Percentiles rank a stretch among this genome's conserved stretches.
phyloP scores from a whole-genome alignment of 1,140 invertebrate genomes.

The Tetraneura akinire region DNA sequence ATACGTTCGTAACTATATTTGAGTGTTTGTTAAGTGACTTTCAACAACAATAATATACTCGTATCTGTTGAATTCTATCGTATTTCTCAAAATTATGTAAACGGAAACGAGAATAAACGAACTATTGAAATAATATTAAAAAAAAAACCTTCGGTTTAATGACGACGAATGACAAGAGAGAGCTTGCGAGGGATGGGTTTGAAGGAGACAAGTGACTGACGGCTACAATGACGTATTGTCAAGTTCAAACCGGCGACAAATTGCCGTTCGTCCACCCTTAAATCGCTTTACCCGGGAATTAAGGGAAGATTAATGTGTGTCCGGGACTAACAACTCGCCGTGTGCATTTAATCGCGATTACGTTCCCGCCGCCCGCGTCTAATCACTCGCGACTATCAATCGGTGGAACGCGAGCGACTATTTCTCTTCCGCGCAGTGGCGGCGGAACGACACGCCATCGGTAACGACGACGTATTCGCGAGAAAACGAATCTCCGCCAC shows the following conservation, averaged over 20 bases:
- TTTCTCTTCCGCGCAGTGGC: too few relatives aligned
- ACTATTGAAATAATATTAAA: too few relatives aligned
- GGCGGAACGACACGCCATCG: neutral
- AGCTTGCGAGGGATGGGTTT: too few relatives aligned
- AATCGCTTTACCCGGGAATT: slow-evolving; percentile 29
- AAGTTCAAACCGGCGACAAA: slow-evolving; percentile 36
- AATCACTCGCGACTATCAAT: slow-evolving; percentile 43
- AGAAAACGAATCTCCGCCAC: neutral
- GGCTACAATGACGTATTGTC: neutral
- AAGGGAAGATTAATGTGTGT: slow-evolving; percentile 43
- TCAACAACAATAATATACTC: too few relatives aligned
- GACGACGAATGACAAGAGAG: too few relatives aligned
- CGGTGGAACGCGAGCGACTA: neutral
- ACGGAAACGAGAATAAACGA: too few relatives aligned
- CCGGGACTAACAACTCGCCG: neutral
- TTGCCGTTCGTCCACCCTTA: neutral
- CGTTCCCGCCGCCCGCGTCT: neutral
- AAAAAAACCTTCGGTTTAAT: too few relatives aligned
- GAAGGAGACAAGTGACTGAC: neutral
- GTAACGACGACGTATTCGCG: slow-evolving; percentile 1
- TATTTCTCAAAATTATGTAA: too few relatives aligned
- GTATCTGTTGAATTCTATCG: too few relatives aligned
- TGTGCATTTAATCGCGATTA: slow-evolving; percentile 46
- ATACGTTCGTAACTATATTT: too few relatives aligned
- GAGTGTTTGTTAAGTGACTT: too few relatives aligned